Base-by-base conservation (phyloP, 1,140 invertebrate species). In the Drosophila busckii region DNA sequence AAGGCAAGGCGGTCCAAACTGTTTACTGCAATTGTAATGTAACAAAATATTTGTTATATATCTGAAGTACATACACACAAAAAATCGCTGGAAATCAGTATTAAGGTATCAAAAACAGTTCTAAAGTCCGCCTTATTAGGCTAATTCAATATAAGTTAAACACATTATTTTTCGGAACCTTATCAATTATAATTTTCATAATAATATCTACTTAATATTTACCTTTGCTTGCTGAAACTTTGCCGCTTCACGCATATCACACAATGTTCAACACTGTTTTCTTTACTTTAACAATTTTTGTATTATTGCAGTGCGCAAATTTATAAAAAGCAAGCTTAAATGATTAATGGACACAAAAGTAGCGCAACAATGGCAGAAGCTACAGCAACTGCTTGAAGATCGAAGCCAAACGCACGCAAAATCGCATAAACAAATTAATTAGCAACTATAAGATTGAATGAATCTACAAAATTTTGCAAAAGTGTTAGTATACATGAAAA, bases 401-500 rank as follows among this genome's bases (percentile, higher is more conserved):
- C 16, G 54, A 64, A 45, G 22, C 25, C n/a, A n/a, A 31, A 41
- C 13, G 20, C 23, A 49, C n/a, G n/a, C n/a, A n/a, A n/a, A 34
- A 46, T 80, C 64, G 38, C 60, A 82, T 82, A 82, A 82, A 82
- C 75, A 82, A 82, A 59, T 82, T 82, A 70, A 82, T 82, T 82
- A 82, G 75, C 75, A 63, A 62, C 69, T 62, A 44, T 59, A 34
- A 50, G 40, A 46, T 62, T 37, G 34, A 42, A n/a, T n/a, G n/a
- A n/a, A n/a, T n/a, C n/a, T 31, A 46, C 42, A 61, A 32, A 26
- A 54, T 50, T 65, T 80, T 80, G 73, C 58, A 65, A 31, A 38
- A 50, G 49, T 20, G 22, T 54, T n/a, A n/a, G n/a, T n/a, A n/a
- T n/a, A n/a, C n/a, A 45, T 25, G 22, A 61, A 44, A 54, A 62